Percentiles rank a stretch among this genome's conserved stretches.
Conservation (phyloP, 1,140 invertebrate species). For the Zaprionus africanus region DNA sequence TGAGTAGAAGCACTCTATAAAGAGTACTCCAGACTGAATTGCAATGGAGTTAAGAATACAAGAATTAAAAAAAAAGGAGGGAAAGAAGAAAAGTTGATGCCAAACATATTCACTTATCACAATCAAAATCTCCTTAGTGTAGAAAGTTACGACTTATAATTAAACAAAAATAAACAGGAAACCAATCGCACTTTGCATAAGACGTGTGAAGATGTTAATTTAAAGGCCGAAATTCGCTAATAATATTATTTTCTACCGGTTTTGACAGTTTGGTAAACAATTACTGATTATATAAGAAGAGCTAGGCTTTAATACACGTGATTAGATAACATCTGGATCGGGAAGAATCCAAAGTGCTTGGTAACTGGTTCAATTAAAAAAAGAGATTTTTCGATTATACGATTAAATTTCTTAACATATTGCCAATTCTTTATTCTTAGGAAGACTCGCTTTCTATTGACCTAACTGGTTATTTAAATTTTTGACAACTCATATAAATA, state of each 20-base stretch:
- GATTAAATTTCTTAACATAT: neutral
- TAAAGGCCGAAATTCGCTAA: neutral
- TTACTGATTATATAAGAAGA: neutral
- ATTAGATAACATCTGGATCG: neutral
- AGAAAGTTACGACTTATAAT: neutral
- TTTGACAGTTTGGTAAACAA: neutral
- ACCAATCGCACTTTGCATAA: neutral
- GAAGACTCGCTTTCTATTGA: neutral
- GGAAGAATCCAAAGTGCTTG: neutral
- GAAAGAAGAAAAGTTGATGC: neutral
- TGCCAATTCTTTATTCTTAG: neutral
- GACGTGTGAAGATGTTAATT: conserved; percentile 8
- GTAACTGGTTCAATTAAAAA: neutral
- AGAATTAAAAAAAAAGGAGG: neutral
- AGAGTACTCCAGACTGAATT: neutral
- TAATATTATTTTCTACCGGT: conserved; percentile 2
- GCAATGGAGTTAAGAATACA: neutral
- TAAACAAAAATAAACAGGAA: conserved; percentile 1
- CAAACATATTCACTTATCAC: neutral
- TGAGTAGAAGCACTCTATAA: conserved; percentile 20
- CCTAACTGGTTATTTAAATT: conserved; percentile 20
- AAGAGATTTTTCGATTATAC: neutral
- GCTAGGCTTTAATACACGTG: too few species aligned
- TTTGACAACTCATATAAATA: neutral
- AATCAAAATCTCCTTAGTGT: neutral